These are phyloP conservation scores for Drosophila prostipennis DNA, from an alignment of 2,888 invertebrate species.

Conservation along the genomic window DNA sequence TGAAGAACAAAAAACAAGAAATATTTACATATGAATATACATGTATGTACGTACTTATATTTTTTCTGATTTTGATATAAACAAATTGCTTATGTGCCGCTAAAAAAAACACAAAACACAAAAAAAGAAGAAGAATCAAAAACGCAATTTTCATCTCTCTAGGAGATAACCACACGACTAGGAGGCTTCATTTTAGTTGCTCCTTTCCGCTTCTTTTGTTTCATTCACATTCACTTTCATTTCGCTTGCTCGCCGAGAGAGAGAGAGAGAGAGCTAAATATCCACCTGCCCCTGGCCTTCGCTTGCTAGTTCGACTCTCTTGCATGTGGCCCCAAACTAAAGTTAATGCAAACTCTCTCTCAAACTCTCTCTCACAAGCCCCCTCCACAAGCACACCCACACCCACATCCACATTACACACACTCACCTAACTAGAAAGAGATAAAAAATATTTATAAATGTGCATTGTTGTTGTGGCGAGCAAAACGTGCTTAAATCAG, in stretches of 20 bases:
- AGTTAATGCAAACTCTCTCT: conserved; percentile 19
- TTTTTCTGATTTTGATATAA: conserved; percentile 60
- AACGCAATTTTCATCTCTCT: conserved; percentile 27
- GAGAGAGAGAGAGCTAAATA: not conserved
- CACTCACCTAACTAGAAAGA: conserved; percentile 21
- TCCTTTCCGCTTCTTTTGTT: conserved; percentile 27
- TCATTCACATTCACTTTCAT: conserved; percentile 23
- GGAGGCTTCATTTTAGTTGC: conserved; percentile 40
- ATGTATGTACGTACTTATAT: conserved; percentile 29
- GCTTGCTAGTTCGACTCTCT: conserved; percentile 19
- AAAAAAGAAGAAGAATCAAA: conserved; percentile 1
- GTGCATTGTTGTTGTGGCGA: conserved; percentile 39
- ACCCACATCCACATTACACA: not conserved
- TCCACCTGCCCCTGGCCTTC: conserved; percentile 2
- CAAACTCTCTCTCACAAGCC: not conserved
- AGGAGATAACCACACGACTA: conserved; percentile 27
- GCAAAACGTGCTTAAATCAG: conserved; percentile 54
- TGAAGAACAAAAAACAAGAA: conserved; percentile 37
- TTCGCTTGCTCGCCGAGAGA: conserved; percentile 22
- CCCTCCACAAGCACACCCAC: conserved; percentile 14
- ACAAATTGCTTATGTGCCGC: conserved; percentile 48
- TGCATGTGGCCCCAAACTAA: conserved; percentile 35
- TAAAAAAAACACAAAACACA: conserved; percentile 14
- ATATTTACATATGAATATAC: conserved; percentile 46
- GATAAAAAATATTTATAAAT: conserved; percentile 34